phyloP scores from a whole-genome alignment of 2,888 invertebrate genomes.

The Polyommatus iphigenia region DNA sequence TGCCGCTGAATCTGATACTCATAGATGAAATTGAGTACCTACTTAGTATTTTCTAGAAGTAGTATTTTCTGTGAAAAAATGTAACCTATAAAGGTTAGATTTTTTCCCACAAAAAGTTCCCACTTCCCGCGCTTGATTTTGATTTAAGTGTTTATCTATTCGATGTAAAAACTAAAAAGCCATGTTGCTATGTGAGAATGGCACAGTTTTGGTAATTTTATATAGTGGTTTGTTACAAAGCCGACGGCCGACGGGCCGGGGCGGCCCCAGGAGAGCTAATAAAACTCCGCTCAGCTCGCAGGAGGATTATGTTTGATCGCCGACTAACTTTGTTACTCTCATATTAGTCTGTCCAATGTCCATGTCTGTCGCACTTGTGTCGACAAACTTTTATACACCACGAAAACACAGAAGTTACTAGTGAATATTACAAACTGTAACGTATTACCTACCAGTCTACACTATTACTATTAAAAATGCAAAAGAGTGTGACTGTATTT shows the following conservation, averaged over 20 bases:
- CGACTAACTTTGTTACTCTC: background rate
- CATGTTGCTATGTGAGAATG: background rate
- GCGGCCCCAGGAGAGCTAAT: background rate
- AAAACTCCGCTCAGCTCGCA: background rate
- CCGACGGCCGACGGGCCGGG: background rate
- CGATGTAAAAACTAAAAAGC: background rate
- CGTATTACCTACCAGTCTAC: background rate
- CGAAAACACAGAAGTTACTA: background rate
- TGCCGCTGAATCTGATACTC: too few species aligned
- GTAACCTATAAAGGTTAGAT: too few species aligned
- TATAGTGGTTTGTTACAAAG: background rate
- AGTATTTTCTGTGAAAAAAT: too few species aligned
- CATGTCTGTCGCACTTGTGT: background rate
- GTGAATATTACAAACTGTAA: background rate
- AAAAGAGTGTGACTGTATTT: too few species aligned
- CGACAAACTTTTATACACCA: background rate
- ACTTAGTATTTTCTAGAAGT: too few species aligned
- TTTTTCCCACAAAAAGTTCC: too few species aligned
- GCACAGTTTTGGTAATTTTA: background rate
- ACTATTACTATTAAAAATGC: too few species aligned
- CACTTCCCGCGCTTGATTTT: too few species aligned
- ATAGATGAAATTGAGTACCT: too few species aligned
- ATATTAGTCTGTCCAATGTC: background rate
- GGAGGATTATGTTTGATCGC: conserved; percentile 9
- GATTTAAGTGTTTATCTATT: too few species aligned